Percentiles rank a stretch among this genome's conserved stretches.
Conservation (phyloP, 2,113 vertebrate genomes). For the Rhodinocichla rosea region DNA sequence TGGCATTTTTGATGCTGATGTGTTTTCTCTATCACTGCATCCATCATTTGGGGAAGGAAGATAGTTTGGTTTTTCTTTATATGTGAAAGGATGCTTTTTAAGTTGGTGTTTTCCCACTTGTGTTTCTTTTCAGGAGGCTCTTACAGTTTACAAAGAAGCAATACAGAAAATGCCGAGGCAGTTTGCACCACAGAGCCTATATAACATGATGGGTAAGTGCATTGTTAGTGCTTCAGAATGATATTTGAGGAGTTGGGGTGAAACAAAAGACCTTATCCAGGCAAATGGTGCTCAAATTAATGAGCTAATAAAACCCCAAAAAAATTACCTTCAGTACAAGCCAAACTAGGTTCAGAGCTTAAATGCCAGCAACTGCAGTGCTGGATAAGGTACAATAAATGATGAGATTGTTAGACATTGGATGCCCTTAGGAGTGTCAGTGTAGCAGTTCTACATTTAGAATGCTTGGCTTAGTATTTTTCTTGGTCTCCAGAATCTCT, state of each 20-base stretch:
- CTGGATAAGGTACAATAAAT: neutral
- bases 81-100: neutral
- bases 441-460: neutral
- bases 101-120: neutral
- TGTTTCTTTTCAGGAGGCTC: constrained; percentile 84
- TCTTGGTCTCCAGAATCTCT: neutral
- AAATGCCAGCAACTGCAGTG: neutral
- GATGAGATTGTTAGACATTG: neutral
- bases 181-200: constrained; percentile 97
- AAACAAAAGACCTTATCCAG: neutral
- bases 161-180: constrained; percentile 98
- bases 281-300: neutral
- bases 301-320: neutral
- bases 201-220: constrained; percentile 99
- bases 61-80: neutral
- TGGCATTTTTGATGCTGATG: neutral
- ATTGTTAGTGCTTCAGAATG: neutral
- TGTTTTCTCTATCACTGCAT: neutral
- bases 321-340: neutral
- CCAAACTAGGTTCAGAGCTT: neutral
- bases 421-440: neutral
- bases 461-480: neutral
- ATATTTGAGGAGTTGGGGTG: neutral
- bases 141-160: constrained; percentile 93
- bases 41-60: neutral